These are phyloP conservation scores for Drymodes brunneopygia DNA, from an alignment of 2,113 vertebrate species.

Conservation along the genomic window DNA sequence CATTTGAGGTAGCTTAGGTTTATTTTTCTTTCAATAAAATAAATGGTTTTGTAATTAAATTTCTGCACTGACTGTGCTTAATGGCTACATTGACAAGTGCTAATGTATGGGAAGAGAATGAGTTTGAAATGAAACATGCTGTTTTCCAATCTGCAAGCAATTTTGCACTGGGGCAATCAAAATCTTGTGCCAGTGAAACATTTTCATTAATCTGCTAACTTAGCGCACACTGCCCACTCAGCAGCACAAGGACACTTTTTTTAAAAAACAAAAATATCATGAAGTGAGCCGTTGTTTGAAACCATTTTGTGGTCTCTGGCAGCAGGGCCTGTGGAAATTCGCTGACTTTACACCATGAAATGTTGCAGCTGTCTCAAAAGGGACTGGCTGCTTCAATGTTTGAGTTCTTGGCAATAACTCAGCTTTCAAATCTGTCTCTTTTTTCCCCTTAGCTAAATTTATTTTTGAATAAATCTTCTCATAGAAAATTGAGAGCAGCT, in stretches of 20 bases:
- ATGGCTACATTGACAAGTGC: conserved; percentile 95
- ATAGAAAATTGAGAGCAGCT: conserved; percentile 75
- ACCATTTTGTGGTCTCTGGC: conserved; percentile 90
- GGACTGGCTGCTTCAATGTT: conserved; percentile 74
- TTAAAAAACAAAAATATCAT: conserved; percentile 75
- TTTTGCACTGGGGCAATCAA: conserved; percentile 83
- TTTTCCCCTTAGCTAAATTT: conserved; percentile 74
- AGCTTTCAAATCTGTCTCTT: conserved; percentile 75
- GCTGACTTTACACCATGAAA: conserved; percentile 88
- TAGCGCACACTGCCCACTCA: conserved; percentile 78
- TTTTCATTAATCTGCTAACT: conserved; percentile 89
- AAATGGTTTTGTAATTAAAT: conserved; percentile 98
- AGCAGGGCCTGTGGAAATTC: conserved; percentile 83
- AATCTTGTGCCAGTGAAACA: conserved; percentile 82
- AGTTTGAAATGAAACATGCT: conserved; percentile 91
- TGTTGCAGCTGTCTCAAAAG: conserved; percentile 85
- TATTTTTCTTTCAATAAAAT: conserved; percentile 99
- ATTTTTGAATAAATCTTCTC: conserved; percentile 79
- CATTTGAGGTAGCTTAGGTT: conserved; percentile 89
- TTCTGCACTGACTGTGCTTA: conserved; percentile 88
- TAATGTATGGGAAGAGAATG: conserved; percentile 90
- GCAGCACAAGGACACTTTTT: conserved; percentile 74
- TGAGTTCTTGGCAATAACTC: conserved; percentile 77
- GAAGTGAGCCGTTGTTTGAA: conserved; percentile 89
- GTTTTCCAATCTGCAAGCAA: conserved; percentile 90